Evolutionary conservation across 2,797 vertebrate genomes (phyloP), one percentile per base, ranked within the genome.

Genomic region (Notolepis coatsorum): DNA sequence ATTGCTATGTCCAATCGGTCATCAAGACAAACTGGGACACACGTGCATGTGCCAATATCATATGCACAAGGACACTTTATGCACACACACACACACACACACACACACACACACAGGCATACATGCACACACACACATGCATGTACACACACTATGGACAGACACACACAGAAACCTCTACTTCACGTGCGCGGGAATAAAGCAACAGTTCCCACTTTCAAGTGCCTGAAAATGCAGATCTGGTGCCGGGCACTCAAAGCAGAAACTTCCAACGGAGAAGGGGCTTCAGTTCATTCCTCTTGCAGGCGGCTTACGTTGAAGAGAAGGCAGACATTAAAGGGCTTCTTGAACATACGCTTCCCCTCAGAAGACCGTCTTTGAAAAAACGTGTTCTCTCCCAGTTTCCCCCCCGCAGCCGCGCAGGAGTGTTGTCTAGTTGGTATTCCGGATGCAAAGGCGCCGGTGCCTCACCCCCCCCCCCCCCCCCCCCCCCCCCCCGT

Each of bases 281-380:
- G 39, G 38, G 35, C 59, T 31, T 68, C 62, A 38, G 43, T 45
- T 75, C 59, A 37, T 61, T 62, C 56, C 51, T 80, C 73, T 53
- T 38, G 24, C 52, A 48, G 65, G 65, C 9, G 27, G 66, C 42
- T 86, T 66, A 75, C 68, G 75, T 65, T 79, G 79, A 77, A 77
- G 66, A 75, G 59, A n/a, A n/a, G 21, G 50, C 68, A 51, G 71
- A 61, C 61, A 31, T 84, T 82, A 80, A 87, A 80, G 61, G 73
- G 74, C 70, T 81, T 84, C 82, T 51, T 75, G 65, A 83, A 79
- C 79, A 80, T 84, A 82, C 68, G 73, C 65, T 21, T 75, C 69
- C 75, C 73, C 82, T 85, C 73, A 55, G 60, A 84, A 73, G 80
- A 81, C 74, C 71, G 68, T 45, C 77, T 80, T 75, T 86, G 67